Conservation (phyloP, 2,113 vertebrate genomes). For the Propithecus coquereli region DNA sequence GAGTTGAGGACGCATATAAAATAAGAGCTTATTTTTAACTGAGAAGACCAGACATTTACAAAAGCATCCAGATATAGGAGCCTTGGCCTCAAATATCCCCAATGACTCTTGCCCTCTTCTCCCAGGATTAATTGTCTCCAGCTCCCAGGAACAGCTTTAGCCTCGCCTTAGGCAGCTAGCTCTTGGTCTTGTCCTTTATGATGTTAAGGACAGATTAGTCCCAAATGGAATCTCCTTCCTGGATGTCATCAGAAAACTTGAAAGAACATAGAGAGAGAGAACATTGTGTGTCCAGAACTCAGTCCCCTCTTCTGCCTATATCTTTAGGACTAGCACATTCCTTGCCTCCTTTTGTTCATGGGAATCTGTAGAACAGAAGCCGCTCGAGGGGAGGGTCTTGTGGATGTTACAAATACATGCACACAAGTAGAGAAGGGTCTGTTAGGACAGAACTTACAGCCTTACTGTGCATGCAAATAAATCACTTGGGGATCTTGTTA, state of each 20-base stretch:
- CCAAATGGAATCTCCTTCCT: neutral
- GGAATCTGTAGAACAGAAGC: neutral
- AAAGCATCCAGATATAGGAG: neutral
- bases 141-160: neutral
- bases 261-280: neutral
- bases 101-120: neutral
- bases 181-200: neutral
- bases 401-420: neutral
- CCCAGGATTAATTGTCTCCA: neutral
- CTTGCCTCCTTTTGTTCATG: neutral
- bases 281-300: neutral
- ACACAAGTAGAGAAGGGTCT: neutral
- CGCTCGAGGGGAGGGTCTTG: neutral
- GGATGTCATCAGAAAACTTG: neutral
- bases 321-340: neutral
- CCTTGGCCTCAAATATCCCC: neutral
- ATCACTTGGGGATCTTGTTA: neutral
- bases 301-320: too few species aligned
- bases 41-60: neutral
- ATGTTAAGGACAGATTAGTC: neutral
- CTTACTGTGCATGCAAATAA: accelerated
- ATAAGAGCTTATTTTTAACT: neutral
- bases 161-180: neutral
- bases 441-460: neutral
- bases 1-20: too few species aligned